These are phyloP conservation scores for Enteromius argenteus DNA, from an alignment of 2,797 vertebrate genomes.

Conservation along the genomic window DNA sequence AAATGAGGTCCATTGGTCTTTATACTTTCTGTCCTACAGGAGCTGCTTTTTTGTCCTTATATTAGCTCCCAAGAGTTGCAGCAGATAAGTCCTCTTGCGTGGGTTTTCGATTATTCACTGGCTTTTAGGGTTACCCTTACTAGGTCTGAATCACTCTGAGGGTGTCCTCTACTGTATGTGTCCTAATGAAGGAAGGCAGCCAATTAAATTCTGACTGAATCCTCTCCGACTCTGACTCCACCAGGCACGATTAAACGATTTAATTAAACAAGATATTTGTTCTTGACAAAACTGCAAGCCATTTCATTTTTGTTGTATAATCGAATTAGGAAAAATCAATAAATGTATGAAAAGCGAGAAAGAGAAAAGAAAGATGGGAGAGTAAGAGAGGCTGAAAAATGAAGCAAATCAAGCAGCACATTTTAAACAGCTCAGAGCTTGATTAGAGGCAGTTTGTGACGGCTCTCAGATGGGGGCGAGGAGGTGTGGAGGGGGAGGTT, in stretches of 20 bases:
- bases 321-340: conserved; percentile 54
- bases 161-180: conserved; percentile 47
- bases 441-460: conserved; percentile 52
- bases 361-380: neutral
- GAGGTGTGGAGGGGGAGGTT: conserved; percentile 13
- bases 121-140: conserved; percentile 69
- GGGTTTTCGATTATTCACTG: conserved; percentile 53
- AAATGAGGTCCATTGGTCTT: conserved; percentile 28
- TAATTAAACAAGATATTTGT: conserved; percentile 62
- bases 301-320: conserved; percentile 35
- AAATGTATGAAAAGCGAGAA: conserved; percentile 34
- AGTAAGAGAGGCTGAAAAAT: conserved; percentile 45
- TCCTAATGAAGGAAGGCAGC: conserved; percentile 48
- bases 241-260: conserved; percentile 57
- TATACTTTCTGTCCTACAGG: conserved; percentile 12
- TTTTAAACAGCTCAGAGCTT: conserved; percentile 51
- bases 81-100: conserved; percentile 28
- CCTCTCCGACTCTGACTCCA: conserved; percentile 52
- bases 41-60: conserved; percentile 7
- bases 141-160: conserved; percentile 58
- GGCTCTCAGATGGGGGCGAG: conserved; percentile 42
- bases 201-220: conserved; percentile 62
- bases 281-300: conserved; percentile 46
- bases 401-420: conserved; percentile 54
- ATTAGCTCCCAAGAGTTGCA: conserved; percentile 26